Evolutionary conservation across 2,113 vertebrate genomes (phyloP).

Genomic region (Acrocephalus kingi): DNA sequence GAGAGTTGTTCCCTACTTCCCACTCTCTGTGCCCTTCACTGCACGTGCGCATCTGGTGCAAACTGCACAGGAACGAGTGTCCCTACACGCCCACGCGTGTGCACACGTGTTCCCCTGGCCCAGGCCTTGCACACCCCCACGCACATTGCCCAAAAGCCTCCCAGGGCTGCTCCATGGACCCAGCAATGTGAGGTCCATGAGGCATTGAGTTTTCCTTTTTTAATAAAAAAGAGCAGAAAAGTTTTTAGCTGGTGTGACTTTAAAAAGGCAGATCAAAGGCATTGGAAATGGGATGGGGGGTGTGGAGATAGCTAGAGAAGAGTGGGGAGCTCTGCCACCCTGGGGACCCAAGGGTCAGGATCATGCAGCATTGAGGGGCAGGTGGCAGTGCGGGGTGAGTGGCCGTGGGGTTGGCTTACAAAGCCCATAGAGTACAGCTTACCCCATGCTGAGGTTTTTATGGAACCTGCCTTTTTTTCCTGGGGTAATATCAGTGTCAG

Average conservation of each 20-base stretch:
- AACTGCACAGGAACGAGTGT: fast-evolving
- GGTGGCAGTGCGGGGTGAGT: background rate
- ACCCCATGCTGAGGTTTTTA: background rate
- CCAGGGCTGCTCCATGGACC: fast-evolving
- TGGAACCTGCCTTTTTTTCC: background rate
- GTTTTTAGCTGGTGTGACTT: background rate
- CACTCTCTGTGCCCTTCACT: fast-evolving
- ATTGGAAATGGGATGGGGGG: background rate
- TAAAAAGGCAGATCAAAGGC: background rate
- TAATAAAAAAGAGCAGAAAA: slow-evolving; percentile 35
- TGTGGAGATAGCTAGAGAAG: background rate
- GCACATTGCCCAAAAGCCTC: fast-evolving
- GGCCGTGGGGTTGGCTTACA: background rate
- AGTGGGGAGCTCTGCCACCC: background rate
- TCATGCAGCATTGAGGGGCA: fast-evolving
- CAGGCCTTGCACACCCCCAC: background rate
- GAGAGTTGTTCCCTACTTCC: fast-evolving
- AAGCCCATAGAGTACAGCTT: background rate
- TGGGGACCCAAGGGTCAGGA: fast-evolving
- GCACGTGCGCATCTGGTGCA: fast-evolving
- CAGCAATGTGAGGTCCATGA: background rate
- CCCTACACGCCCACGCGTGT: fast-evolving
- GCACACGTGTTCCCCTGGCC: background rate
- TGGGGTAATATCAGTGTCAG: background rate
- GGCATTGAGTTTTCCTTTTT: background rate